Percentiles rank a stretch among this genome's conserved stretches.
These are phyloP conservation scores for Channa maculata DNA, from an alignment of 2,113 vertebrate genomes.

Conservation along the genomic window DNA sequence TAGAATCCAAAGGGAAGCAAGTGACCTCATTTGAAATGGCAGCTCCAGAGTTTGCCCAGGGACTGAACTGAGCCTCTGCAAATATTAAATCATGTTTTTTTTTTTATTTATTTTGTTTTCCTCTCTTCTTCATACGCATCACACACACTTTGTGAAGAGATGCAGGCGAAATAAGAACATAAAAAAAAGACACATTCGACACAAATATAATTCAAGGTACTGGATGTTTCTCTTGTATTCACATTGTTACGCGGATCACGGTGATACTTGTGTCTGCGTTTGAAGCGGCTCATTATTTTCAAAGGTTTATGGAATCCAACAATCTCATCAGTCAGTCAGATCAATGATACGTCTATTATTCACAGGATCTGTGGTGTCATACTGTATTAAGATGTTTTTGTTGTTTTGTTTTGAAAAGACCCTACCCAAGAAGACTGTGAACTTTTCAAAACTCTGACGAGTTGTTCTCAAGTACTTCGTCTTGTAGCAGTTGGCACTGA, in stretches of 20 bases:
- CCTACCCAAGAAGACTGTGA: constrained; percentile 1
- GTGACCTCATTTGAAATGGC: constrained; percentile 70
- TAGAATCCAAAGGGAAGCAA: constrained; percentile 57
- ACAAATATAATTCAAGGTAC: constrained; percentile 46
- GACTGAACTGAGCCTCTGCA: constrained; percentile 28
- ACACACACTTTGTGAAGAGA: constrained; percentile 7
- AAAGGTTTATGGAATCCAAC: constrained; percentile 28
- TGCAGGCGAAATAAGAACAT: constrained; percentile 11
- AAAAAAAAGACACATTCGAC: constrained; percentile 19
- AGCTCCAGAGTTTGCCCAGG: constrained; percentile 41
- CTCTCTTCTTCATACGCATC: background rate
- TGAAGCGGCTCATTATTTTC: constrained; percentile 61
- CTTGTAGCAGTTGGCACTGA: background rate
- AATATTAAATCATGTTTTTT: constrained; percentile 17
- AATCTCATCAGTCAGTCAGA: constrained; percentile 32
- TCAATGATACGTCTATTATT: constrained; percentile 39
- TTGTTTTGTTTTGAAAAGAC: background rate
- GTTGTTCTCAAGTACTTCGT: background rate
- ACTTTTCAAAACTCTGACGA: constrained; percentile 30
- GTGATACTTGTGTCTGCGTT: constrained; percentile 35
- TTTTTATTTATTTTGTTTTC: constrained; percentile 11
- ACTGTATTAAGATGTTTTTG: constrained; percentile 20
- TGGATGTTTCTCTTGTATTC: constrained; percentile 13
- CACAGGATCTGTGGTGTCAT: constrained; percentile 15
- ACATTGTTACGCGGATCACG: constrained; percentile 36